Evolutionary conservation across 2,797 vertebrate genomes (phyloP).

Genomic region (Peromyscus eremicus): DNA sequence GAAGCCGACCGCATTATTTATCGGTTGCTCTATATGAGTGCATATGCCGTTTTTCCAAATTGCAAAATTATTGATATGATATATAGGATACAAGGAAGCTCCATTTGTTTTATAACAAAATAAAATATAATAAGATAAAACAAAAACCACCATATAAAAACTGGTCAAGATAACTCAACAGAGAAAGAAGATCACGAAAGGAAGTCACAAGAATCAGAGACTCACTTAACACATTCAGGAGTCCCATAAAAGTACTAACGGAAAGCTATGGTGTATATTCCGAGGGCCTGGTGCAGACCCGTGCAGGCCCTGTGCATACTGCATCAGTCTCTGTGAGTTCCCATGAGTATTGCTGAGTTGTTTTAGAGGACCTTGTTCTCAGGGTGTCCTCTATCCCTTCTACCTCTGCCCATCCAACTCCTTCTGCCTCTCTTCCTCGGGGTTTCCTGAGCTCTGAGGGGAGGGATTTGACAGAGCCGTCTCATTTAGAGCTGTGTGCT

Average conservation of each 20-base stretch:
- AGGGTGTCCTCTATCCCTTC: too few relatives aligned
- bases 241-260: neutral
- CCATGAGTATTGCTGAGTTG: neutral
- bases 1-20: neutral
- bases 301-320: too few relatives aligned
- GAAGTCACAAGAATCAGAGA: neutral
- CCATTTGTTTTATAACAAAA: neutral
- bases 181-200: neutral
- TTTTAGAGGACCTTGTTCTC: neutral
- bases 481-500: neutral
- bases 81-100: neutral
- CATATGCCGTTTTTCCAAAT: rapidly evolving
- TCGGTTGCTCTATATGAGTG: rapidly evolving
- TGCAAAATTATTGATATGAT: neutral
- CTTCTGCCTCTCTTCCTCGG: neutral
- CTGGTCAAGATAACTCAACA: neutral
- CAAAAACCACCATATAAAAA: neutral
- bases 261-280: too few relatives aligned
- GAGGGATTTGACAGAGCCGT: neutral
- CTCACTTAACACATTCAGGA: neutral
- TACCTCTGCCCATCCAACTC: too few relatives aligned
- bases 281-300: too few relatives aligned
- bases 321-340: too few relatives aligned
- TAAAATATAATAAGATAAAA: neutral
- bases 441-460: neutral